A percentile compares a stretch with the other conserved stretches of the same genome.
Conservation (phyloP, 2,888 invertebrate species). For the Lacanobia wlatinum region DNA sequence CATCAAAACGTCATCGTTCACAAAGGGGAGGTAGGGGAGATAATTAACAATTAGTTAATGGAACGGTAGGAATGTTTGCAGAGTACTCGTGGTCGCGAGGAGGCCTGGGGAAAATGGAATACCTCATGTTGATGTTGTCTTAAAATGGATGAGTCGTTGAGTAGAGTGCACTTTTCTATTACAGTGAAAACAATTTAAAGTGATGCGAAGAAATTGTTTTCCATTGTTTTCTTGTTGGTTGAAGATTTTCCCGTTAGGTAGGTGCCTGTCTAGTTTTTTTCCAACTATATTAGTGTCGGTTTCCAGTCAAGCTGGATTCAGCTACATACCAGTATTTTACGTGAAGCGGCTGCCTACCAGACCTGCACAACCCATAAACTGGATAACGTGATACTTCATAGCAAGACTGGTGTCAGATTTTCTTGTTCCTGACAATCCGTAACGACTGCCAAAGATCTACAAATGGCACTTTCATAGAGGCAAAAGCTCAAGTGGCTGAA, state of each 20-base stretch:
- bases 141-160: slow-evolving; percentile 67
- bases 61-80: slow-evolving; percentile 77
- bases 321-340: too few species aligned
- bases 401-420: too few species aligned
- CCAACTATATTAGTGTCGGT: too few species aligned
- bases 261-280: too few species aligned
- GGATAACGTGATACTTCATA: too few species aligned
- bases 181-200: slow-evolving; percentile 42
- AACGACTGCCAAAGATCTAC: too few species aligned
- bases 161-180: slow-evolving; percentile 58
- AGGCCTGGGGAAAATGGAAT: slow-evolving; percentile 63
- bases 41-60: slow-evolving; percentile 87
- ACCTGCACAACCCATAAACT: too few species aligned
- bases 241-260: neutral
- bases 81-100: slow-evolving; percentile 67
- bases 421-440: too few species aligned
- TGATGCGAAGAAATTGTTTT: slow-evolving; percentile 24
- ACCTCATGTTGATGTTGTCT: slow-evolving; percentile 65
- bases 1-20: slow-evolving; percentile 77
- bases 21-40: slow-evolving; percentile 70
- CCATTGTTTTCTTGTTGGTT: neutral
- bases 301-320: too few species aligned
- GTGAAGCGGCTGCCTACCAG: too few species aligned
- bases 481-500: too few species aligned
- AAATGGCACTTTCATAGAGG: too few species aligned